These are phyloP conservation scores for Lacanobia wlatinum DNA, from an alignment of 2,888 invertebrate species.

Conservation along the genomic window DNA sequence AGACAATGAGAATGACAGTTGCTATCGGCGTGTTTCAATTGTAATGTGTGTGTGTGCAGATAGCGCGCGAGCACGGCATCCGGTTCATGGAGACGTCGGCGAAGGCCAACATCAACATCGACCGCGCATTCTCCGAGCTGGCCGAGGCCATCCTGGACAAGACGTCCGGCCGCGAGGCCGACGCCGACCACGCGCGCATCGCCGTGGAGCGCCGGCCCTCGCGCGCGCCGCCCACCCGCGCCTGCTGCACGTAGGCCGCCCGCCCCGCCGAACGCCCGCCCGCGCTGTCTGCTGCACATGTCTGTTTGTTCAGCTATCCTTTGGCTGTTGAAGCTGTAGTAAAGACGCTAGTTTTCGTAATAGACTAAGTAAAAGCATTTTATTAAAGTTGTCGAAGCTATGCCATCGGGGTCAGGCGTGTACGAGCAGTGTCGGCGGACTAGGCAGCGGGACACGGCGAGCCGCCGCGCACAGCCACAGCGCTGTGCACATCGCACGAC, in stretches of 20 bases:
- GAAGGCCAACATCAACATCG: conserved; percentile 99
- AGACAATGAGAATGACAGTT: background rate
- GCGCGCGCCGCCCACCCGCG: conserved; percentile 91
- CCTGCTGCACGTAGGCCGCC: conserved; percentile 85
- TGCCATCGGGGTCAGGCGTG: conserved; percentile 11
- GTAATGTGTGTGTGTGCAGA: conserved; percentile 89
- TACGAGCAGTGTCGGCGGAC: conserved; percentile 2
- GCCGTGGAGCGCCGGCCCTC: conserved; percentile 93
- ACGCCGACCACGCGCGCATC: conserved; percentile 90
- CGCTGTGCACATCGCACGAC: too few relatives aligned
- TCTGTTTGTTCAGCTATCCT: conserved; percentile 14
- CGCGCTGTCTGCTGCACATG: too few relatives aligned
- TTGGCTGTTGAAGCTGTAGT: conserved; percentile 33
- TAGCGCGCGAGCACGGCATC: conserved; percentile 98
- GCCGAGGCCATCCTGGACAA: conserved; percentile 98
- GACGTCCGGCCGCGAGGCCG: conserved; percentile 95
- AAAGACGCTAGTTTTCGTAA: conserved; percentile 42
- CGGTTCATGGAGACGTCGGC: conserved; percentile 99
- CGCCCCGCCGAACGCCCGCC: too few relatives aligned
- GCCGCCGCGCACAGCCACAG: too few relatives aligned
- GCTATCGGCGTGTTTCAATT: background rate
- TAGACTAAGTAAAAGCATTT: conserved; percentile 29
- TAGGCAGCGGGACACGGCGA: background rate
- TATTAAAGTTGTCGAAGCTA: conserved; percentile 7
- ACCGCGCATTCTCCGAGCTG: conserved; percentile 98